Conservation (phyloP, 2,888 invertebrate genomes). For the Heliconius hortense region DNA sequence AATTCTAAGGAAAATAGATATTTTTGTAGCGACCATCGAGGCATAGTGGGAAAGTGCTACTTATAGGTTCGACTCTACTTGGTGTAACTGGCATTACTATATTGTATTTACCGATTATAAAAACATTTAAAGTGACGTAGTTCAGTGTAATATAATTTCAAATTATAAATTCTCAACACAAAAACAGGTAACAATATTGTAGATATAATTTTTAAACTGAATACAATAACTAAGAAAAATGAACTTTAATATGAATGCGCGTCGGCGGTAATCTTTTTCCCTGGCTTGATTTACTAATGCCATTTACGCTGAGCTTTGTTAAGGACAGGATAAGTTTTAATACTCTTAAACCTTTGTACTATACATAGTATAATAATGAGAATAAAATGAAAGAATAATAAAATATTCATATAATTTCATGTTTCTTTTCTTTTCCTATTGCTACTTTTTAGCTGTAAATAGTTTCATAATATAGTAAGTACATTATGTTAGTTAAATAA, state of each 20-base stretch:
- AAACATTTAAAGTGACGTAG: too few species aligned
- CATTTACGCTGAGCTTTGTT: slow-evolving; percentile 7
- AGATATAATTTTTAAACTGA: slow-evolving; percentile 1
- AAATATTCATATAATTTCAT: slow-evolving; percentile 1
- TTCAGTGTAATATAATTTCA: too few species aligned
- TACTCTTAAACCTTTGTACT: slow-evolving; percentile 1
- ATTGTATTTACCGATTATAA: neutral
- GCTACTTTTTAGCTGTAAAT: too few species aligned
- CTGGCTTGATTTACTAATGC: slow-evolving; percentile 18
- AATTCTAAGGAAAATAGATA: neutral
- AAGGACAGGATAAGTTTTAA: slow-evolving; percentile 12
- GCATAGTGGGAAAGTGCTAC: too few species aligned
- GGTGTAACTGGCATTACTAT: neutral
- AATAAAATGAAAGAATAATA: neutral
- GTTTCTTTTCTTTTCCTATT: neutral
- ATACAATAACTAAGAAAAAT: slow-evolving; percentile 6
- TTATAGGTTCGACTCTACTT: neutral
- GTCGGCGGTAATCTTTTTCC: slow-evolving; percentile 10
- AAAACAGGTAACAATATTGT: slow-evolving; percentile 1
- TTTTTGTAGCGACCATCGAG: neutral
- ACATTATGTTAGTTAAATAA: too few species aligned
- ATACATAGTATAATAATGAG: slow-evolving; percentile 9
- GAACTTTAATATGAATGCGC: slow-evolving; percentile 1
- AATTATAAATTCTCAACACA: neutral
- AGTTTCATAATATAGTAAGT: too few species aligned